Base-by-base conservation (phyloP, 2,797 vertebrate genomes). In the Poecilia picta region DNA sequence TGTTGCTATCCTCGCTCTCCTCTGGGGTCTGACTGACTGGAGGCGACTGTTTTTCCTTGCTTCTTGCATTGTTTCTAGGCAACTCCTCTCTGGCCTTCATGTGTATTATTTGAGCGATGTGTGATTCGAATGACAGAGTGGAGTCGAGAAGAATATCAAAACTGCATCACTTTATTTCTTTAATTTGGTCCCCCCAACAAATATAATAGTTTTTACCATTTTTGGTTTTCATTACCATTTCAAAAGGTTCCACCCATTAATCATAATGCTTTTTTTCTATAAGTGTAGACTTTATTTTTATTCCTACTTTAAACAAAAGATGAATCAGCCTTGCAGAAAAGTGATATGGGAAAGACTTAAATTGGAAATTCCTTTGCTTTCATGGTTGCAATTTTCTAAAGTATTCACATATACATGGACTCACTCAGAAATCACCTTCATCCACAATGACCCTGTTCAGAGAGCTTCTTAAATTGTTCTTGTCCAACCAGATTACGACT, bases 271-370 rank as follows among this genome's bases (percentile, higher is more conserved):
- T 74, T 82, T 84, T 77, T 73, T 0, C 75, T 87, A 88, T 89
- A 77, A 79, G 74, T 77, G 81, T 8, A 31, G 83, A 88, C 90
- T 87, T 83, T 82, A 90, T 90, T 92, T 92, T 88, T 90, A 83
- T 76, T 84, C 78, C 70, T 81, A 73, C 36, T 20, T 77, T 85
- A 89, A 92, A 90, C 88, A 83, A 88, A 80, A 85, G 79, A 81
- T 89, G 87, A 88, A 85, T 91, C 87, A 87, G 91, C 89, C 90
- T 79, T 92, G 88, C 77, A 90, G 85, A 88, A 91, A 79, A 79
- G 77, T 43, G 46, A 87, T 83, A 83, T 59, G 66, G 59, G 75
- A 91, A 76, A 77, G 74, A 85, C 89, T 89, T 87, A 64, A 89
- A 88, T 83, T 43, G 55, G 79, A 88, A 92, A 87, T 87, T 0